These are phyloP conservation scores for Oncorhynchus keta DNA, from an alignment of 2,113 vertebrate species.

Conservation along the genomic window DNA sequence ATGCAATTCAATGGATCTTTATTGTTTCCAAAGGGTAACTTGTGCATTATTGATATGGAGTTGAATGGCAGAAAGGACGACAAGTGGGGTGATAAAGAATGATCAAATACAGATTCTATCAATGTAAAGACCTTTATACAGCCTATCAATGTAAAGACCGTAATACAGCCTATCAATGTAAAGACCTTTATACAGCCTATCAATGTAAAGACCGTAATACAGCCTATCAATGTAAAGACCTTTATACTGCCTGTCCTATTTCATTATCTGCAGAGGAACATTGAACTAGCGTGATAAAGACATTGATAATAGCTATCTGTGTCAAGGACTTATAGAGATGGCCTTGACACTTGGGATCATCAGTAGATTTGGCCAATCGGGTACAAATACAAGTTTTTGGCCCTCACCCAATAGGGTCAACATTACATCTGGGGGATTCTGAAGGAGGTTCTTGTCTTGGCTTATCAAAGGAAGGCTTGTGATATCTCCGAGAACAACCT, in stretches of 20 bases:
- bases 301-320: conserved; percentile 42
- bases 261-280: conserved; percentile 15
- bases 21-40: too few species aligned
- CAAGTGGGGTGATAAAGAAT: too few species aligned
- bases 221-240: conserved; percentile 16
- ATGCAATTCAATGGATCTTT: too few species aligned
- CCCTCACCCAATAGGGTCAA: too few species aligned
- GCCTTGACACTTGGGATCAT: conserved; percentile 45
- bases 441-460: neutral
- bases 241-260: conserved; percentile 9
- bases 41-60: too few species aligned
- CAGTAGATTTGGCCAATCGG: neutral
- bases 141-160: too few species aligned
- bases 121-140: too few species aligned
- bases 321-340: conserved; percentile 39
- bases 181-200: conserved; percentile 24
- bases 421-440: neutral
- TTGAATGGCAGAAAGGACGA: too few species aligned
- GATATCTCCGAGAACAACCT: neutral
- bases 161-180: too few species aligned
- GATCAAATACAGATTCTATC: too few species aligned
- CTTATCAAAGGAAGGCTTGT: neutral
- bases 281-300: conserved; percentile 16
- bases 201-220: too few species aligned
- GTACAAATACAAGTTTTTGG: too few species aligned